Percentiles rank a stretch among this genome's conserved stretches.
Conservation (phyloP, 2,888 invertebrate species). For the Diachrysia chrysitis region DNA sequence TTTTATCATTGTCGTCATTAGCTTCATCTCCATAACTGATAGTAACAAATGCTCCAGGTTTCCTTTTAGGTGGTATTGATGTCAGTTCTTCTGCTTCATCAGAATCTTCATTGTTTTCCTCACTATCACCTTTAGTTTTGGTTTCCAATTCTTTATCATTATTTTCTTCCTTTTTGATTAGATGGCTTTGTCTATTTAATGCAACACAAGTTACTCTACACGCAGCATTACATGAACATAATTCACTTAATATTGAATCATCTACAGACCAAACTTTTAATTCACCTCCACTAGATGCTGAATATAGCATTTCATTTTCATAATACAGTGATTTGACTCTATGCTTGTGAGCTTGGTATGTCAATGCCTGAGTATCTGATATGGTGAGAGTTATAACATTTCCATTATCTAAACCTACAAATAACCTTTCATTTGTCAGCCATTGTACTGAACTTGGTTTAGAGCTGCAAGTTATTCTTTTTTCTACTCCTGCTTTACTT, state of each 20-base stretch:
- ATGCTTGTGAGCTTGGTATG: slow-evolving; percentile 89
- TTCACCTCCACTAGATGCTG: slow-evolving; percentile 94
- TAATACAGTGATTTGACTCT: slow-evolving; percentile 92
- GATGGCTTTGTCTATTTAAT: slow-evolving; percentile 86
- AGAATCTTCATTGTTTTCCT: slow-evolving; percentile 64
- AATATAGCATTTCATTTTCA: slow-evolving; percentile 89
- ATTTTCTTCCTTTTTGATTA: slow-evolving; percentile 80
- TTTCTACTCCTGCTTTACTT: slow-evolving; percentile 92
- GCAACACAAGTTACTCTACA: slow-evolving; percentile 93
- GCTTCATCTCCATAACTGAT: slow-evolving; percentile 78
- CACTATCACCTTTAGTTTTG: slow-evolving; percentile 55
- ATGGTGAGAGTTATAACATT: slow-evolving; percentile 90
- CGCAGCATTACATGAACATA: slow-evolving; percentile 90
- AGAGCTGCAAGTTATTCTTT: slow-evolving; percentile 91
- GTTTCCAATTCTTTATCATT: slow-evolving; percentile 61
- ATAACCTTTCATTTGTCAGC: slow-evolving; percentile 90
- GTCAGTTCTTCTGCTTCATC: slow-evolving; percentile 61
- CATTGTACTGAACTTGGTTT: slow-evolving; percentile 93
- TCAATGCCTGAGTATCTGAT: slow-evolving; percentile 82
- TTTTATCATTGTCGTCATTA: slow-evolving; percentile 59
- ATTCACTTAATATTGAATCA: slow-evolving; percentile 81
- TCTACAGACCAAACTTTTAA: slow-evolving; percentile 92
- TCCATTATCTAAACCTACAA: slow-evolving; percentile 94
- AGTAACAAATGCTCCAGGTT: slow-evolving; percentile 81
- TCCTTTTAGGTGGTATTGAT: slow-evolving; percentile 69